Conservation (phyloP, 2,113 vertebrate species). For the Andinoacara biseriatus region DNA sequence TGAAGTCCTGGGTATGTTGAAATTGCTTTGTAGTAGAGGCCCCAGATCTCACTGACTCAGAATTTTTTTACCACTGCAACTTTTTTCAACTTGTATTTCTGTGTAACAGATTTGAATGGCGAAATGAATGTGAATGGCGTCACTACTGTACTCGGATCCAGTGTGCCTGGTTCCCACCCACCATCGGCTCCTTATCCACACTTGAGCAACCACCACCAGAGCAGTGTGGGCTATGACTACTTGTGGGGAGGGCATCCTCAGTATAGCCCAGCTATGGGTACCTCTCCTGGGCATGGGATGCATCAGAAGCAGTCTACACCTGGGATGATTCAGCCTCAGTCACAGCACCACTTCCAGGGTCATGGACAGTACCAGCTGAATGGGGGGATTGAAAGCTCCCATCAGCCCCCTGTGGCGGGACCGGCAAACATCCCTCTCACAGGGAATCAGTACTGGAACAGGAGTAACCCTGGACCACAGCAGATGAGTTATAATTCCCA, state of each 20-base stretch:
- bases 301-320: slow-evolving; percentile 87
- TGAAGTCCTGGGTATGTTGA: neutral
- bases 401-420: slow-evolving; percentile 76
- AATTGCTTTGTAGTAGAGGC: neutral
- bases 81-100: slow-evolving; percentile 9
- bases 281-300: slow-evolving; percentile 73
- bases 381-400: slow-evolving; percentile 80
- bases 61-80: neutral
- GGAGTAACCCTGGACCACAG: slow-evolving; percentile 84
- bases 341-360: slow-evolving; percentile 82
- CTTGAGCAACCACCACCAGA: slow-evolving; percentile 84
- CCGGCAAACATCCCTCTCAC: slow-evolving; percentile 79
- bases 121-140: slow-evolving; percentile 97
- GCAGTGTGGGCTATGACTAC: slow-evolving; percentile 88
- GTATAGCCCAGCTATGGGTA: slow-evolving; percentile 80
- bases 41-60: neutral
- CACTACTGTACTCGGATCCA: slow-evolving; percentile 93
- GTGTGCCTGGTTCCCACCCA: slow-evolving; percentile 87
- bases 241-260: slow-evolving; percentile 90
- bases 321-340: slow-evolving; percentile 74
- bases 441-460: slow-evolving; percentile 88
- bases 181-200: slow-evolving; percentile 83
- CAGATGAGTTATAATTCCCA: slow-evolving; percentile 82
- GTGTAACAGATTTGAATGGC: slow-evolving; percentile 89
- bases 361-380: slow-evolving; percentile 90